These are phyloP conservation scores for Eupithecia dodoneata DNA, from an alignment of 2,888 invertebrate species.

Conservation along the genomic window DNA sequence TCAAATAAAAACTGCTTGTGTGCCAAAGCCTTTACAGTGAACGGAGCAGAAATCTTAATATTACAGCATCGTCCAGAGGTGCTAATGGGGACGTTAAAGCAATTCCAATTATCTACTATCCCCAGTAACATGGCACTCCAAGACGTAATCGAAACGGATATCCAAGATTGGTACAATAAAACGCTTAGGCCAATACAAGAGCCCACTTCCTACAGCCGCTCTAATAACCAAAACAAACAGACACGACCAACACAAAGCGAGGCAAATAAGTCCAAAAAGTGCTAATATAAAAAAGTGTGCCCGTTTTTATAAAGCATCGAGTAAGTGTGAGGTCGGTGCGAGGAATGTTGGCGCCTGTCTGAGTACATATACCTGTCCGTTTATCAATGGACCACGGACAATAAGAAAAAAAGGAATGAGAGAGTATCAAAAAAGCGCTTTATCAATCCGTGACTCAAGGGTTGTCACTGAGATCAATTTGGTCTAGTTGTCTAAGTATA, in stretches of 20 bases:
- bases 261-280: slow-evolving; percentile 81
- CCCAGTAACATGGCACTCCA: slow-evolving; percentile 52
- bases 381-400: slow-evolving; percentile 82
- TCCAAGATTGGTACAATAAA: slow-evolving; percentile 81
- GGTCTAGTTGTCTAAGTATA: background rate
- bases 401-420: slow-evolving; percentile 75
- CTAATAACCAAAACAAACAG: slow-evolving; percentile 84
- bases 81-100: slow-evolving; percentile 68
- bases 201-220: slow-evolving; percentile 80
- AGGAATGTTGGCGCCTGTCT: slow-evolving; percentile 85
- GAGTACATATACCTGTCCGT: slow-evolving; percentile 84
- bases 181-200: slow-evolving; percentile 81
- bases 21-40: slow-evolving; percentile 8
- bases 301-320: slow-evolving; percentile 80
- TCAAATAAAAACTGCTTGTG: background rate
- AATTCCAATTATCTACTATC: slow-evolving; percentile 56
- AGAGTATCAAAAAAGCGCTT: slow-evolving; percentile 80
- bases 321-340: slow-evolving; percentile 83
- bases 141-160: slow-evolving; percentile 72
- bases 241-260: slow-evolving; percentile 76
- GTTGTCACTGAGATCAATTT: slow-evolving; percentile 62
- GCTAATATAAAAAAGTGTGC: slow-evolving; percentile 82
- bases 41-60: slow-evolving; percentile 36
- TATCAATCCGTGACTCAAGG: slow-evolving; percentile 81
- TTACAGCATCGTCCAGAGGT: slow-evolving; percentile 53